A percentile compares a stretch with the other conserved stretches of the same genome.
Conservation (phyloP, 2,888 invertebrate genomes). For the Autographa gamma region DNA sequence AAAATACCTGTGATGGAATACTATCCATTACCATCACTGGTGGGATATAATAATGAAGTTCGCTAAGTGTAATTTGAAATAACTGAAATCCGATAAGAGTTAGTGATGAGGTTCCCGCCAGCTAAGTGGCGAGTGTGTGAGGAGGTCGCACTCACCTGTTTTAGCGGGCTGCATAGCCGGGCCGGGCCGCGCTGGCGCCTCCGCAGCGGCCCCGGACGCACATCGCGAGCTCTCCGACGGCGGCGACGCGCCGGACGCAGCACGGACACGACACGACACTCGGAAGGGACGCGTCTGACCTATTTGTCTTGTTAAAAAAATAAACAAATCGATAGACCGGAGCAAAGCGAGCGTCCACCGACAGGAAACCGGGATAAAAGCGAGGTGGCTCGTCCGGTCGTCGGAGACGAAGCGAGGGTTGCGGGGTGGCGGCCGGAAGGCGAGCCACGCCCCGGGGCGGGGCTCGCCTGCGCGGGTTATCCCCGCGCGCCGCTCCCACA, state of each 20-base stretch:
- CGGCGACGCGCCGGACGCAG: constrained; percentile 58
- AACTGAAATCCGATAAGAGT: too few species aligned
- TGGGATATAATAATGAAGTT: too few species aligned
- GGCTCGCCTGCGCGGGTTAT: constrained; percentile 68
- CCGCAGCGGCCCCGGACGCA: constrained; percentile 53
- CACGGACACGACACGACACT: constrained; percentile 66
- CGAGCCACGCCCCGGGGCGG: constrained; percentile 71
- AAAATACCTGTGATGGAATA: too few species aligned
- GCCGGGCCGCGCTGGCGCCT: constrained; percentile 38
- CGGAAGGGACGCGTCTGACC: constrained; percentile 74
- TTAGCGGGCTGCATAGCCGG: constrained; percentile 46
- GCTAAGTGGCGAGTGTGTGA: neutral
- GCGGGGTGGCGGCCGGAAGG: constrained; percentile 56
- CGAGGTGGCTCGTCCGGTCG: constrained; percentile 78
- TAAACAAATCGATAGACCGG: constrained; percentile 87
- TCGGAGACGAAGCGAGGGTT: constrained; percentile 59
- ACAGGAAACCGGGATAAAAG: constrained; percentile 88
- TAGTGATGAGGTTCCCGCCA: neutral
- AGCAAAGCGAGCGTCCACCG: constrained; percentile 85
- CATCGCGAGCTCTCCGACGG: constrained; percentile 58
- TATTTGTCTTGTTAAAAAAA: constrained; percentile 85
- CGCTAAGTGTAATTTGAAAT: too few species aligned
- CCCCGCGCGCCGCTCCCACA: constrained; percentile 44
- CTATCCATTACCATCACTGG: too few species aligned
- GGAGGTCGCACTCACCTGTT: constrained; percentile 52